Base-by-base conservation (phyloP, 1,140 invertebrate species). In the Berghia stephanieae region DNA sequence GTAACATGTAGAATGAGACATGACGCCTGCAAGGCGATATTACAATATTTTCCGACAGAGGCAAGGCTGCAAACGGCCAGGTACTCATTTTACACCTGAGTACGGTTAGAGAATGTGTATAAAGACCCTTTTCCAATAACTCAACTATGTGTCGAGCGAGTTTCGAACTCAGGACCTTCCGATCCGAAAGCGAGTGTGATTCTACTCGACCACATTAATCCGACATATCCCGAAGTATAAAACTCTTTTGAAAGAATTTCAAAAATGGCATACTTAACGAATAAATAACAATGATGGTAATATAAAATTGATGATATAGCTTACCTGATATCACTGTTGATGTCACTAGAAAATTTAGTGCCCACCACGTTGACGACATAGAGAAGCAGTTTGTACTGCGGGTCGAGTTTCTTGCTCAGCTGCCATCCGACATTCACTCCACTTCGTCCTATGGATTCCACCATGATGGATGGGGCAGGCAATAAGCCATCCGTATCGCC, bases 241-340 rank as follows among this genome's bases (percentile, higher is more conserved):
- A n/a, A n/a, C n/a, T n/a, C n/a, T n/a, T 63, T 63, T 16, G 27
- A 10, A 63, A 63, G 27, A 16, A 63, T 63, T 13, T 63, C 13
- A 63, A 63, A 63, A 18, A 63, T 18, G 8, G 16, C 27, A 10
- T 18, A 63, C 10, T 16, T 16, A 18, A 21, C 21, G 34, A 34
- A 46, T 31, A 70, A 18, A 70, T 44, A 68, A 18, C 13, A 21
- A 63, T 10, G 27, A 63, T 63, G 13, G 13, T 21, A 63, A 16
- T 8, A 21, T 8, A 63, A 63, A 10, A 13, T 18, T 21, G 27
- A 18, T 21, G 27, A 63, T 18, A 63, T 21, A 3, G 55, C 44
- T 75, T 60, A 89, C 88, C 88, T 90, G 52, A 88, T 85, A 73
- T 90, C 85, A 78, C 87, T 89, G 77, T 88, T 88, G 43, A 87